These are phyloP conservation scores for Odontothrips loti DNA, from an alignment of 2,888 invertebrate species.

Conservation along the genomic window DNA sequence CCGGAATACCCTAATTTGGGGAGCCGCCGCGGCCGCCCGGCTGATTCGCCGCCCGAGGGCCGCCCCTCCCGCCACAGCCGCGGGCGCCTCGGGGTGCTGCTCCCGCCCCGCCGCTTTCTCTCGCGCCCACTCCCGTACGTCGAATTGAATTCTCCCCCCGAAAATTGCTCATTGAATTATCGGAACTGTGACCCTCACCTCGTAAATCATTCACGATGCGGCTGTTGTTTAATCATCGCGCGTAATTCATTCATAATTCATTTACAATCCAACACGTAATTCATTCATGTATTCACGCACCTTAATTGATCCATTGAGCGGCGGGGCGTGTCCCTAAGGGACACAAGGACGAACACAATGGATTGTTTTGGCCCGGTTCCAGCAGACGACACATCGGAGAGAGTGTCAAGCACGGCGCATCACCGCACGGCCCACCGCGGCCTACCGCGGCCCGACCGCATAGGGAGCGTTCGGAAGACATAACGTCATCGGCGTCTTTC, in stretches of 20 bases:
- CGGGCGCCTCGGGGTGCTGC: not conserved
- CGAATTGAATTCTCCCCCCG: not conserved
- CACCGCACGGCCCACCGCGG: not conserved
- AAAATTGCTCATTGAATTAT: constrained; percentile 3
- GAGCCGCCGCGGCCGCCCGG: too few species aligned
- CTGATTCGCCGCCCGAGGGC: too few species aligned
- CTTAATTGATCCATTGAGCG: constrained; percentile 26
- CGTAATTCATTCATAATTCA: constrained; percentile 27
- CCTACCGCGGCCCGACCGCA: not conserved
- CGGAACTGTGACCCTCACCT: constrained; percentile 5
- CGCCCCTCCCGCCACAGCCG: too few species aligned
- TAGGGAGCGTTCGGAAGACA: not conserved
- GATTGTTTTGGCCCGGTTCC: too few species aligned
- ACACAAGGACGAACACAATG: not conserved
- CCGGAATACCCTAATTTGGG: too few species aligned
- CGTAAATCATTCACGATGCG: constrained; percentile 20
- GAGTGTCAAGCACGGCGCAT: not conserved
- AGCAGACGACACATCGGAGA: too few species aligned
- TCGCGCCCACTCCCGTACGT: not conserved
- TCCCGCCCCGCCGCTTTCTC: not conserved
- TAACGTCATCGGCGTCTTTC: not conserved
- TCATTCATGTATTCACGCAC: constrained; percentile 24
- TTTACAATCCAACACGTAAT: not conserved
- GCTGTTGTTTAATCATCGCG: constrained; percentile 19
- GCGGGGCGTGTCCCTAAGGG: not conserved